These are phyloP conservation scores for Atta colombica DNA, from an alignment of 1,140 invertebrate species.

Conservation along the genomic window DNA sequence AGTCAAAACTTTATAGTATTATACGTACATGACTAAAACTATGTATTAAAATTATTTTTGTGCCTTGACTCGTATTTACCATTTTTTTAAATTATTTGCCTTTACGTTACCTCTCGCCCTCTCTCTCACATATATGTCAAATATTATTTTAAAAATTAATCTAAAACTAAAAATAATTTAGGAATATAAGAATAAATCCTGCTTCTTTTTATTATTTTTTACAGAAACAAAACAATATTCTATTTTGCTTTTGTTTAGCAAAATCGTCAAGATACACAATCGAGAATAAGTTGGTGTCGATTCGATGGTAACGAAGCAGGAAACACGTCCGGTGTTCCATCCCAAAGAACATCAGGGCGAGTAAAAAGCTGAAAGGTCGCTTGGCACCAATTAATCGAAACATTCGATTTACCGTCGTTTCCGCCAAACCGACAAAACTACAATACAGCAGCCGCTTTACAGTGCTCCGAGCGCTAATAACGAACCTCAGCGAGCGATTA, in stretches of 20 bases:
- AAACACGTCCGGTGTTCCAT: constrained; percentile 13
- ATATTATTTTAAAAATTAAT: background rate
- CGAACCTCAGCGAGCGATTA: constrained; percentile 72
- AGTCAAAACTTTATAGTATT: no score
- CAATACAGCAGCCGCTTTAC: constrained; percentile 51
- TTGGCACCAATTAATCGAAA: constrained; percentile 57
- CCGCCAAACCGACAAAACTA: constrained; percentile 36
- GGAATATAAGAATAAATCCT: background rate
- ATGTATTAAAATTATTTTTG: no score
- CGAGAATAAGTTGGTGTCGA: background rate
- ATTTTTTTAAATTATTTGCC: no score
- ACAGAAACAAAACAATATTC: background rate
- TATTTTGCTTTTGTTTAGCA: background rate
- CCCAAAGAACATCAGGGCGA: background rate
- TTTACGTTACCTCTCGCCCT: background rate
- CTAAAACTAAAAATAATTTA: background rate
- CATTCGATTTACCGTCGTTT: constrained; percentile 60
- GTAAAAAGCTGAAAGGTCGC: constrained; percentile 46
- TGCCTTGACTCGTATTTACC: no score
- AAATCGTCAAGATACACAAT: background rate
- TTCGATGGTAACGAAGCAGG: background rate
- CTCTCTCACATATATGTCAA: background rate
- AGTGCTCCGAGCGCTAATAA: constrained; percentile 70
- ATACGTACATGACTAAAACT: no score
- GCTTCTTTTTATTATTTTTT: background rate